Percentiles rank a stretch among this genome's conserved stretches.
Evolutionary conservation across 2,888 invertebrate genomes (phyloP).

Genomic region (Dorcus hopei): DNA sequence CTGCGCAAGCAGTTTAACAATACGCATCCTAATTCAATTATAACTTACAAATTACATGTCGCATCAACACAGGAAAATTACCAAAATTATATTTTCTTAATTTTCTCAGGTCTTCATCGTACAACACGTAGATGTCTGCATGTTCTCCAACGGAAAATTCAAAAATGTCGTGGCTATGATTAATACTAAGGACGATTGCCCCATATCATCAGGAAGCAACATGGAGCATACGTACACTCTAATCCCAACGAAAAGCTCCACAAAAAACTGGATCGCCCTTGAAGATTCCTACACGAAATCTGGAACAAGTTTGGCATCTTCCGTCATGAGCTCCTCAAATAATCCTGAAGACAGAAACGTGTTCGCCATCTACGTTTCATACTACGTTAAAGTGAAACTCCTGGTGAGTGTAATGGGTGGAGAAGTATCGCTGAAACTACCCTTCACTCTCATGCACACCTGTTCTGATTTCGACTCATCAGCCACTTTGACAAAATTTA

Average conservation of each 20-base stretch:
- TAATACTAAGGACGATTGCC: constrained; percentile 61
- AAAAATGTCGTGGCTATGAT: constrained; percentile 82
- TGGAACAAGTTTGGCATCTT: constrained; percentile 57
- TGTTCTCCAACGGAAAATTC: constrained; percentile 93
- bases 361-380: constrained; percentile 87
- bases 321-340: constrained; percentile 48
- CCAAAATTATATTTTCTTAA: neutral
- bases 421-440: constrained; percentile 73
- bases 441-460: constrained; percentile 76
- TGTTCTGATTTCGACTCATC: constrained; percentile 61
- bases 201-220: constrained; percentile 64
- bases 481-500: constrained; percentile 42
- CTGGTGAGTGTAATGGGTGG: constrained; percentile 79
- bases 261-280: constrained; percentile 89
- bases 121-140: constrained; percentile 89
- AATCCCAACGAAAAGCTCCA: constrained; percentile 71
- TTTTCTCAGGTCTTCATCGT: constrained; percentile 71
- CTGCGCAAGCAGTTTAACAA: neutral
- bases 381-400: constrained; percentile 82
- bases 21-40: neutral
- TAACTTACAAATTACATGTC: too few relatives aligned
- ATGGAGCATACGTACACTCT: constrained; percentile 66
- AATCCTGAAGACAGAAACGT: constrained; percentile 76
- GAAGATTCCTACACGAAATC: constrained; percentile 78
- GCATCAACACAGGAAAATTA: too few relatives aligned